Conservation (phyloP, 2,113 vertebrate genomes). For the Bujurquina vittata region DNA sequence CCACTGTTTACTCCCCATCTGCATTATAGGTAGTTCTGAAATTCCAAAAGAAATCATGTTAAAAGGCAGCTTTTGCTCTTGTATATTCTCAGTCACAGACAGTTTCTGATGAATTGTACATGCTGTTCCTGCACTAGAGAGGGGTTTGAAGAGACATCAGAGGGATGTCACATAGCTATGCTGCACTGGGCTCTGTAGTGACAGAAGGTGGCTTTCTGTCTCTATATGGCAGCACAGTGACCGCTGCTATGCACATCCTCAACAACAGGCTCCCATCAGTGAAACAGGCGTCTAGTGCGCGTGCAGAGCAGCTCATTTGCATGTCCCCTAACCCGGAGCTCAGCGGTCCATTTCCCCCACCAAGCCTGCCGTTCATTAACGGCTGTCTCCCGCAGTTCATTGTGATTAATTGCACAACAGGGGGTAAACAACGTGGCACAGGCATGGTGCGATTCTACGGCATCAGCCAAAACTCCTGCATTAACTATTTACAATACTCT, state of each 20-base stretch:
- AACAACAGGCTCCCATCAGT: constrained; percentile 51
- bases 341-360: constrained; percentile 60
- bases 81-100: constrained; percentile 8
- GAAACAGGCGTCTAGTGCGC: constrained; percentile 37
- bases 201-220: constrained; percentile 56
- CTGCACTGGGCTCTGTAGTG: constrained; percentile 25
- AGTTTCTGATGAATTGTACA: constrained; percentile 37
- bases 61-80: constrained; percentile 34
- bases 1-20: constrained; percentile 34
- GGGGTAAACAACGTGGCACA: constrained; percentile 65
- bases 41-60: constrained; percentile 44
- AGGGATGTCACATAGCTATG: constrained; percentile 15
- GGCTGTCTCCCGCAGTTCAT: constrained; percentile 64
- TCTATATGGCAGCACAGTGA: constrained; percentile 53
- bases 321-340: constrained; percentile 58
- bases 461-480: constrained; percentile 70
- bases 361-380: constrained; percentile 62
- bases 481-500: constrained; percentile 71
- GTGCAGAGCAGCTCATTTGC: constrained; percentile 56
- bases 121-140: constrained; percentile 21
- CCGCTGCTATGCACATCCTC: constrained; percentile 40
- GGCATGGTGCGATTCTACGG: constrained; percentile 53
- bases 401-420: constrained; percentile 74
- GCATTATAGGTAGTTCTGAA: constrained; percentile 65
- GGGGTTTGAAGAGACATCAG: constrained; percentile 17